Conservation (phyloP, 2,113 vertebrate species). For the Falcunculus frontatus region DNA sequence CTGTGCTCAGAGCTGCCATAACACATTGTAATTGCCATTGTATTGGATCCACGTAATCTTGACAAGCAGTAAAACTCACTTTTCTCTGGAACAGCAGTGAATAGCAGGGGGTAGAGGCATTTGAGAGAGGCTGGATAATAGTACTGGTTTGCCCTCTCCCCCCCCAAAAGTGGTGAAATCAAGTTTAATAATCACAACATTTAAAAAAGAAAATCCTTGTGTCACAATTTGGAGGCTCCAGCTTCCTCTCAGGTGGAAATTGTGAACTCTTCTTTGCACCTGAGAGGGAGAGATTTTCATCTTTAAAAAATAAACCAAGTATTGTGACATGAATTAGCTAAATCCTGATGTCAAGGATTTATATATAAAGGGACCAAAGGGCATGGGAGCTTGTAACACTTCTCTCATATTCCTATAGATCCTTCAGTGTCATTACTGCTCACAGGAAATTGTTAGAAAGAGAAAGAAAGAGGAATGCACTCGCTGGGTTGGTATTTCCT, state of each 20-base stretch:
- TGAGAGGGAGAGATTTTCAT: background rate
- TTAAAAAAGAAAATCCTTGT: background rate
- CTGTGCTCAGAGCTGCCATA: background rate
- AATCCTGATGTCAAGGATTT: background rate
- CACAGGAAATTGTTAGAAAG: background rate
- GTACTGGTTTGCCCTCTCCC: background rate
- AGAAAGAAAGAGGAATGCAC: background rate
- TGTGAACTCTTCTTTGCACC: background rate
- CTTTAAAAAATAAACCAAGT: background rate
- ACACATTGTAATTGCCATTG: background rate
- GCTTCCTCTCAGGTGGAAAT: background rate
- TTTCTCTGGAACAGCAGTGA: background rate
- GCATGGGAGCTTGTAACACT: background rate
- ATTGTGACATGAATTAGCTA: background rate
- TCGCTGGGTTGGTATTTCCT: background rate
- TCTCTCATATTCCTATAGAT: background rate
- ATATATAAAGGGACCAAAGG: background rate
- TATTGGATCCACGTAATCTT: background rate
- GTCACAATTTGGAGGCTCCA: background rate
- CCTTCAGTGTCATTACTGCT: background rate
- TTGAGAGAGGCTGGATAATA: background rate
- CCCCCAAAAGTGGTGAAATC: background rate
- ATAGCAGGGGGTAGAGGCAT: background rate
- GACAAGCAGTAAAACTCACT: background rate
- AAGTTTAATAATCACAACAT: background rate